Evolutionary conservation across 2,113 vertebrate genomes (phyloP).

Genomic region (Gavia stellata): DNA sequence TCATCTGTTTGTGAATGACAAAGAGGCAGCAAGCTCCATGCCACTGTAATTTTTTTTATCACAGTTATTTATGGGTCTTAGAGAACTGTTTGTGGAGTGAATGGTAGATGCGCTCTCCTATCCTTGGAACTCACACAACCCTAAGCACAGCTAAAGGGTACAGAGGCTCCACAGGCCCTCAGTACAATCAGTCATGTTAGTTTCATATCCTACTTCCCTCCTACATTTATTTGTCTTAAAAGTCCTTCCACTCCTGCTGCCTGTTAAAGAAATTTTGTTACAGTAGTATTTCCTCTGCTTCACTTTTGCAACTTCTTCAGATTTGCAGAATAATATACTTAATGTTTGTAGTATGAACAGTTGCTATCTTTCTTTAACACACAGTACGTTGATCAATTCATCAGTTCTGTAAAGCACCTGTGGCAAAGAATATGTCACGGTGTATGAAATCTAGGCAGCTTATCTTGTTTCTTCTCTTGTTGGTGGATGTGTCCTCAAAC

Average conservation of each 20-base stretch:
- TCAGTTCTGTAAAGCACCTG: not conserved
- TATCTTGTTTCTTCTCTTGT: not conserved
- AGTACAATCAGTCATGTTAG: not conserved
- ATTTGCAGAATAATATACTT: not conserved
- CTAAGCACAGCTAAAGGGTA: not conserved
- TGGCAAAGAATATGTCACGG: not conserved
- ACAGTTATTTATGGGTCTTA: not conserved
- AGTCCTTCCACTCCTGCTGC: not conserved
- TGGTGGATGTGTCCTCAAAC: not conserved
- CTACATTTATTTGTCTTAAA: not conserved
- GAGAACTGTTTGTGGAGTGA: not conserved
- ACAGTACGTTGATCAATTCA: not conserved
- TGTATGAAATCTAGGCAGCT: not conserved
- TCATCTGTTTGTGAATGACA: not conserved
- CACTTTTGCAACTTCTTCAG: not conserved
- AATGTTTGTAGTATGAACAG: not conserved
- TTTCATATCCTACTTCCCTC: not conserved
- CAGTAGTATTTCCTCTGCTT: not conserved
- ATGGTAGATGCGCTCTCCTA: fast-evolving
- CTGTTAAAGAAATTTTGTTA: not conserved
- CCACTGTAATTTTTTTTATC: not conserved
- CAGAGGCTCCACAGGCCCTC: not conserved
- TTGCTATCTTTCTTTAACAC: not conserved
- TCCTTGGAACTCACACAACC: not conserved
- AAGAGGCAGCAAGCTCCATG: not conserved